phyloP scores from a whole-genome alignment of 1,140 invertebrate genomes.

The Eufriesea mexicana region DNA sequence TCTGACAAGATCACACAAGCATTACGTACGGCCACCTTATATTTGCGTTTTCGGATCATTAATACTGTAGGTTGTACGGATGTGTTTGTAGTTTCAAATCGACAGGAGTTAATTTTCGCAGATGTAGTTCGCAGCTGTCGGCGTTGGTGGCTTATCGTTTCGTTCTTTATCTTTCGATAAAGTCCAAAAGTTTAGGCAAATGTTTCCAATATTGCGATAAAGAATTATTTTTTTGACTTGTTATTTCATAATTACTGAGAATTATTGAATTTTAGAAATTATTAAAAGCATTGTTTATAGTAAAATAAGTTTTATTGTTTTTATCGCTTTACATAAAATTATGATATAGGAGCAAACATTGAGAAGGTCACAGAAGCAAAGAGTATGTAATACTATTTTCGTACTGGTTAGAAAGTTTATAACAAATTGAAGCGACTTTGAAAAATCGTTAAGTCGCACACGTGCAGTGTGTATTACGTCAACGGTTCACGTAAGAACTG shows the following conservation, averaged over 20 bases:
- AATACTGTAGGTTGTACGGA: too few species aligned
- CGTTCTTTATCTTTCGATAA: constrained; percentile 15
- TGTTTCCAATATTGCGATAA: neutral
- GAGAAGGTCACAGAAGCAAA: too few species aligned
- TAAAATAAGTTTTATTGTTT: neutral
- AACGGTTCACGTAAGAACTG: constrained; percentile 19
- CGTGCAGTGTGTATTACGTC: constrained; percentile 34
- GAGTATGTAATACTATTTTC: neutral
- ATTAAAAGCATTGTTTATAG: too few species aligned
- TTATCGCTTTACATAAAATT: too few species aligned
- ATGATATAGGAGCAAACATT: neutral
- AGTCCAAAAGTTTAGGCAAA: neutral
- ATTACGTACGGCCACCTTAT: neutral
- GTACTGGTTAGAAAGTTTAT: neutral
- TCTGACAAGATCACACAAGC: neutral
- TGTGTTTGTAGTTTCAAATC: neutral
- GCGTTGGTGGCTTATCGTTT: neutral
- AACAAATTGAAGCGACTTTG: constrained; percentile 13
- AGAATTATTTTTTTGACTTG: neutral
- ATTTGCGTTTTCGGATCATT: neutral
- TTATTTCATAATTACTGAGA: neutral
- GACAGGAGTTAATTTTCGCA: neutral
- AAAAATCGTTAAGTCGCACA: constrained; percentile 27
- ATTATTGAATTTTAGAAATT: too few species aligned
- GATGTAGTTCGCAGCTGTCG: neutral